Evolutionary conservation across 2,113 vertebrate species (phyloP), one percentile per base, ranked within the genome.

Genomic region (Eurystomus gularis): DNA sequence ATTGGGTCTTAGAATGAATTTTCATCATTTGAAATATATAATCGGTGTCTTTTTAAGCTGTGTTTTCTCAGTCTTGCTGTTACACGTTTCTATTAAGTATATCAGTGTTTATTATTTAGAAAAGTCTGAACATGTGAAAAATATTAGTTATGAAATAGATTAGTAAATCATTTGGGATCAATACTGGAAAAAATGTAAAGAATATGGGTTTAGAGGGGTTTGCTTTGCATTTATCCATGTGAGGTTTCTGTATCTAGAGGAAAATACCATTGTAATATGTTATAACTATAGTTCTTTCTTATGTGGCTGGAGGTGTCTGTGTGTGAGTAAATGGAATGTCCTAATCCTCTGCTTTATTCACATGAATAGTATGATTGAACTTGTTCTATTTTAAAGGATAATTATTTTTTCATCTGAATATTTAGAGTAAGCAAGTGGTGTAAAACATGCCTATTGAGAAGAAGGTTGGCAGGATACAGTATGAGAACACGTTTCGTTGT

Each of bases 1-100:
- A 76, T 73, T 92, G 57, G 73, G 60, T 94, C 39, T 96, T 82
- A 62, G 44, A 72, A 80, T 91, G 81, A 64, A 86, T 81, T 95
- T 96, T 88, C 64, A 54, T 88, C 31, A 10, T 79, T 25, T 90
- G 7, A 83, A 84, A 21, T 49, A 57, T n/a, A 80, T 44, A 90
- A 82, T 68, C 48, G 26, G 35, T 46, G 28, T 61, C 4, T 44
- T 13, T 57, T 93, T 76, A 83, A 78, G 26, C n/a, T 35, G 0
- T 68, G 21, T 90, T 82, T 95, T 92, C 26, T 81, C 64, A 48
- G 9, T 82, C 54, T 75, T 69, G 33, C 46, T 51, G 31, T 31
- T 75, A 28, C 1, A 9, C 17, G 24, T 92, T 90, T 93, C 48
- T 75, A 9, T 62, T 61, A 73, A 88, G 6, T 33, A 1, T 76